These are phyloP conservation scores for Crotalus tigris DNA, from an alignment of 2,113 vertebrate species.

Conservation along the genomic window DNA sequence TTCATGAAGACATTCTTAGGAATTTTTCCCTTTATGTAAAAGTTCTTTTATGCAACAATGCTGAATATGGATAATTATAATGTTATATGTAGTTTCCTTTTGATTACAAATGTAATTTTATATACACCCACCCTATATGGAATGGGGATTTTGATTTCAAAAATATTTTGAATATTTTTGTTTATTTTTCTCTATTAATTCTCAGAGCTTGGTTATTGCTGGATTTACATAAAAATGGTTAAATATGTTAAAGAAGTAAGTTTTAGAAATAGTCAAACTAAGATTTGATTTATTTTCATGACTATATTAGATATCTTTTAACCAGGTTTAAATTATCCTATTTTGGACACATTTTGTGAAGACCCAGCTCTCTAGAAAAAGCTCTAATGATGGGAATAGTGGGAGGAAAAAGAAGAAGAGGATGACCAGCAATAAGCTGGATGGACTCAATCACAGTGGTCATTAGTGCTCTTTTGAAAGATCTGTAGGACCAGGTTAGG, in stretches of 20 bases:
- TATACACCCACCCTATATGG: background rate
- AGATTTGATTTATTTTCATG: background rate
- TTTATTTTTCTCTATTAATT: background rate
- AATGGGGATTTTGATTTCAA: background rate
- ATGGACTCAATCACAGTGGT: background rate
- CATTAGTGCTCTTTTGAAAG: background rate
- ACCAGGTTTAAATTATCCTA: background rate
- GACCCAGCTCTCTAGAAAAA: background rate
- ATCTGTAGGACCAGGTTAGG: background rate
- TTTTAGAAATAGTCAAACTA: background rate
- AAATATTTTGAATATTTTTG: background rate
- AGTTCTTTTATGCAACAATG: background rate
- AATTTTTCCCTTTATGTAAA: background rate
- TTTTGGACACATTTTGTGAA: background rate
- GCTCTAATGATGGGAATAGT: background rate
- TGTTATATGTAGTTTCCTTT: background rate
- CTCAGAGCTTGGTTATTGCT: background rate
- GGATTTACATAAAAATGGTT: background rate
- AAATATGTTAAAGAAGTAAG: background rate
- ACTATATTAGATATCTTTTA: background rate
- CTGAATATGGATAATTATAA: background rate
- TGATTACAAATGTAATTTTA: background rate
- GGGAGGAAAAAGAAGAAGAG: background rate
- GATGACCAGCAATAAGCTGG: background rate
- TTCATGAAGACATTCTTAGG: background rate